Percentiles rank a stretch among this genome's conserved stretches.
Evolutionary conservation across 2,113 vertebrate species (phyloP).

Genomic region (Phylloscopus trochiloides): DNA sequence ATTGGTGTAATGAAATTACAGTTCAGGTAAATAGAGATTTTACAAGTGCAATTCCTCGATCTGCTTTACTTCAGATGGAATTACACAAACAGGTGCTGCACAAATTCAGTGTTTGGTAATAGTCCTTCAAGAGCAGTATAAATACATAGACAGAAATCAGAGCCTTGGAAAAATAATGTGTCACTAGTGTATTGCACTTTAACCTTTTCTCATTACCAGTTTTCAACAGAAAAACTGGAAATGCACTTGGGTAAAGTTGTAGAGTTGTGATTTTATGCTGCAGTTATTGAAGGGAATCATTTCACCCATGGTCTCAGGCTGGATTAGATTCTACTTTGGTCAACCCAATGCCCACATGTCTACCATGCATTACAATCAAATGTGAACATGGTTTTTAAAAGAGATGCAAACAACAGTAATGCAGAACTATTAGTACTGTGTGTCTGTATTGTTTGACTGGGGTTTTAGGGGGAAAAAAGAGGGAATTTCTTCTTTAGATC

Average conservation of each 20-base stretch:
- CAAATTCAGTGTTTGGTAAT: neutral
- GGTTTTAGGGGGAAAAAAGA: neutral
- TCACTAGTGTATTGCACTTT: neutral
- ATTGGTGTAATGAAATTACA: neutral
- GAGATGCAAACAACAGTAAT: neutral
- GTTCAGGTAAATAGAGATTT: neutral
- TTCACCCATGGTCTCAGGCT: neutral
- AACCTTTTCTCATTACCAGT: neutral
- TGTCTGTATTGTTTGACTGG: neutral
- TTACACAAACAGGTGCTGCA: neutral
- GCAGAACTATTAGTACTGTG: neutral
- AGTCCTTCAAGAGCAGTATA: neutral
- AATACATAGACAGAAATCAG: neutral
- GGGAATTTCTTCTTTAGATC: neutral
- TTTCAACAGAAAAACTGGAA: neutral
- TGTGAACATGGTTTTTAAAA: neutral
- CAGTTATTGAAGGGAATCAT: neutral
- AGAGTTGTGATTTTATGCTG: neutral
- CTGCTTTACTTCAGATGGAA: neutral
- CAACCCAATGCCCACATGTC: neutral
- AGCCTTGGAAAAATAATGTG: neutral
- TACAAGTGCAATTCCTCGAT: neutral
- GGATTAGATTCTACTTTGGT: neutral
- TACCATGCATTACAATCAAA: accelerated
- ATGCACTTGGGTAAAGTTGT: neutral